These are phyloP conservation scores for Turritopsis rubra DNA, from an alignment of 30 jellyfish, hydroid and myxozoan genomes.

Conservation along the genomic window DNA sequence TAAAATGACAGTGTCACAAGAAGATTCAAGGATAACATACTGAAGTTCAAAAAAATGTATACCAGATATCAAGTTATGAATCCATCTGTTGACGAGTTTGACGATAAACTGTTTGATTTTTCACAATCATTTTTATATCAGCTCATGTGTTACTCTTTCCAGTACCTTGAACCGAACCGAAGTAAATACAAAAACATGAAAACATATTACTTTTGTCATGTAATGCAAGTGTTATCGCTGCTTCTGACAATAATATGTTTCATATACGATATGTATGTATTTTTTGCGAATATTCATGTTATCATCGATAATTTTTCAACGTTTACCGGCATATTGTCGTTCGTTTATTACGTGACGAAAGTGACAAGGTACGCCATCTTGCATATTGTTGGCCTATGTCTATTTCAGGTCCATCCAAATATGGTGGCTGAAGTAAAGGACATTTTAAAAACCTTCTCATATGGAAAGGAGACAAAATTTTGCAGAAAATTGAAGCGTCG, in stretches of 20 bases:
- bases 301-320: not conserved
- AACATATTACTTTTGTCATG: not conserved
- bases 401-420: not conserved
- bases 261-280: not conserved
- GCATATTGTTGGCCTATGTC: not conserved
- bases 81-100: not conserved
- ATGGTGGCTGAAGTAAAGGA: not conserved
- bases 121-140: not conserved
- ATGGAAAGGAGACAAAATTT: not conserved
- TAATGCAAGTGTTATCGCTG: constrained; percentile 7
- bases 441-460: not conserved
- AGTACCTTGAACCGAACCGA: constrained; percentile 5
- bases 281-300: not conserved
- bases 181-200: not conserved
- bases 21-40: too few species aligned
- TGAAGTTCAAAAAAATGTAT: too few species aligned
- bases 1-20: too few species aligned
- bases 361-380: not conserved
- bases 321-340: not conserved
- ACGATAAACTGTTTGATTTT: not conserved
- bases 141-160: not conserved
- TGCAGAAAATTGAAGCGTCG: not conserved
- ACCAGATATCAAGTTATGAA: not conserved
- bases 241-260: not conserved
- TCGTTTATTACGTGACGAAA: not conserved